Base-by-base conservation (phyloP, 2,113 vertebrate species). In the Clarias batrachus region DNA sequence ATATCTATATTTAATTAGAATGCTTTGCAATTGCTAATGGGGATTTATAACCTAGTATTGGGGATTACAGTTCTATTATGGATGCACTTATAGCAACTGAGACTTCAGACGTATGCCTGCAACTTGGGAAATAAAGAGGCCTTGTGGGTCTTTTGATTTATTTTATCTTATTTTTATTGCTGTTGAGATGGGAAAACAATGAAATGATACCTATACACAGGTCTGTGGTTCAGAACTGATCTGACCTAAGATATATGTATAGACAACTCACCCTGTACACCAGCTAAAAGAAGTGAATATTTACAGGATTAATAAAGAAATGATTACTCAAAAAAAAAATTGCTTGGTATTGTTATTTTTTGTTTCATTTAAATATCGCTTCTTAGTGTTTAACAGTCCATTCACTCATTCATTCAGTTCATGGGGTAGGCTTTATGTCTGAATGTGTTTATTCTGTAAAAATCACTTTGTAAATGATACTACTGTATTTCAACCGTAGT, bases 301-400 rank as follows among this genome's bases (percentile, higher is more conserved):
- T 96, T 96, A 95, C 94, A 95, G 94, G 93, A 95, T 95, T 95
- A 96, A 95, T 96, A 96, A 96, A 96, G 94, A 96, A 95, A 93
- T 92, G 92, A 95, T 93, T 93, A 93, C 93, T 87, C 91, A 85
- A 76, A 77, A 80, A 77, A 85, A 76, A 77, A 80, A 77, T 68
- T 59, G 60, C 62, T 85, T 33, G 62, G 85, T 52, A 14, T 68
- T 74, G 70, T 87, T 54, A 56, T 66, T 79, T 82, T 48, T 37
- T 59, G 48, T 80, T 27, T 82, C 19, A 54, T 88, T 91, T 59
- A 16, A 48, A 59, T 57, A 66, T 60, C 10, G 60, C 0, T 56
- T 0, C 52, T 78, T 2, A 54, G 60, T 80, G 13, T 17, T 48
- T 71, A 16, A 48, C 66, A 30, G 66, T 23, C 52, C 11, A 13